phyloP scores from a whole-genome alignment of 2,888 invertebrate species.

The Ischnura elegans region DNA sequence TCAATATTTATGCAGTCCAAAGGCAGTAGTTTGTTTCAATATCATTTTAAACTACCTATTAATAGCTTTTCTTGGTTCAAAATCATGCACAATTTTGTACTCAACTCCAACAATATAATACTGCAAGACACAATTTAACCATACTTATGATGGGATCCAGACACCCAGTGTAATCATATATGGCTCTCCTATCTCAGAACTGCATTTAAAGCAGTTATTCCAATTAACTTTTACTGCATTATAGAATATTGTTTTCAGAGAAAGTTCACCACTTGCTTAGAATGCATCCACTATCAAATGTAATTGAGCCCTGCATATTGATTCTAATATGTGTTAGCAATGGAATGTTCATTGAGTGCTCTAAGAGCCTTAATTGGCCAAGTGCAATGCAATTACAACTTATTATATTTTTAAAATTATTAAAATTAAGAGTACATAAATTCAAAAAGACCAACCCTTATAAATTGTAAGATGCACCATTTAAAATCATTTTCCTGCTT shows the following conservation, averaged over 20 bases:
- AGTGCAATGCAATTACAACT: background rate
- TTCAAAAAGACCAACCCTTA: background rate
- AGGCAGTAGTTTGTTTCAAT: background rate
- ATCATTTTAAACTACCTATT: background rate
- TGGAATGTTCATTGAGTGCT: conserved; percentile 1
- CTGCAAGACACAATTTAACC: background rate
- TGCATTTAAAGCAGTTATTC: background rate
- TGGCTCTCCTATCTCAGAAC: background rate
- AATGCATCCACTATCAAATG: background rate
- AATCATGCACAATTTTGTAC: background rate
- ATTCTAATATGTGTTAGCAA: conserved; percentile 43
- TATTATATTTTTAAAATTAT: conserved; percentile 5
- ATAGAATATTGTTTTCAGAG: background rate
- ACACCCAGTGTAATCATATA: background rate
- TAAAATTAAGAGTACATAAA: background rate
- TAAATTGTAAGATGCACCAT: background rate
- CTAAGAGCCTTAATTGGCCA: background rate
- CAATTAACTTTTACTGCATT: background rate
- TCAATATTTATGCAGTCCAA: background rate
- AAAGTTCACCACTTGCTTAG: background rate
- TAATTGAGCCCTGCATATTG: background rate
- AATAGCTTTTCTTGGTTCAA: background rate
- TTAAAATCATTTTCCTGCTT: background rate
- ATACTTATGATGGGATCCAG: background rate
- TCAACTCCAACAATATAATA: background rate